phyloP scores from a whole-genome alignment of 1,140 invertebrate genomes.

The Eumaeus atala region DNA sequence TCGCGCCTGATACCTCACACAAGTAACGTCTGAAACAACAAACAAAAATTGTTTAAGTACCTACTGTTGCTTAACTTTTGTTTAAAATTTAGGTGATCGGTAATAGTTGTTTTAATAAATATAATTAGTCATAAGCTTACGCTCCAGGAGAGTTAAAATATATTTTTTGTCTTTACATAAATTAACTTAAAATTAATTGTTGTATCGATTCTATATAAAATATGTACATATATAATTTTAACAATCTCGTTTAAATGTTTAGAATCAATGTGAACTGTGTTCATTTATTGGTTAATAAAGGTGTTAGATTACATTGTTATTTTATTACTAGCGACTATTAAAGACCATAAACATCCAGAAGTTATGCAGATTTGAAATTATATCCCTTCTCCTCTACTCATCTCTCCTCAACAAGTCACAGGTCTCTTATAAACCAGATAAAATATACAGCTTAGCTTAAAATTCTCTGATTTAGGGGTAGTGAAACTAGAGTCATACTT shows the following conservation, averaged over 20 bases:
- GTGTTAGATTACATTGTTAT: slow-evolving; percentile 45
- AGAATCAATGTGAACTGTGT: slow-evolving; percentile 57
- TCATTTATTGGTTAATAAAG: slow-evolving; percentile 66
- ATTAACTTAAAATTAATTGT: not conserved
- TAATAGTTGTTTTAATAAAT: not conserved
- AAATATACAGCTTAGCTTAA: no score
- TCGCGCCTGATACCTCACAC: no score
- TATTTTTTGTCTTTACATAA: not conserved
- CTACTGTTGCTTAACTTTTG: no score
- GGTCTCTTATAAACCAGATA: no score
- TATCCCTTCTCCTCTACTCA: no score
- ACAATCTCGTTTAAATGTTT: slow-evolving; percentile 30
- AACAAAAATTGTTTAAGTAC: no score
- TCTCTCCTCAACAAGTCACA: no score
- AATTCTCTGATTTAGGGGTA: no score
- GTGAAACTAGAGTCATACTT: no score
- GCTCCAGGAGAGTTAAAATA: slow-evolving; percentile 62
- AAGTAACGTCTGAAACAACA: no score
- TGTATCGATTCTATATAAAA: not conserved
- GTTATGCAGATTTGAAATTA: no score
- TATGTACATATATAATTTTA: slow-evolving; percentile 18
- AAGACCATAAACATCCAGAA: not conserved
- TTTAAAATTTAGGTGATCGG: no score
- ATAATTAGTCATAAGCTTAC: slow-evolving; percentile 15
- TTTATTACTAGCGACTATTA: slow-evolving; percentile 8